Base-by-base conservation (phyloP, 2,113 vertebrate species). In the Cynocephalus volans region DNA sequence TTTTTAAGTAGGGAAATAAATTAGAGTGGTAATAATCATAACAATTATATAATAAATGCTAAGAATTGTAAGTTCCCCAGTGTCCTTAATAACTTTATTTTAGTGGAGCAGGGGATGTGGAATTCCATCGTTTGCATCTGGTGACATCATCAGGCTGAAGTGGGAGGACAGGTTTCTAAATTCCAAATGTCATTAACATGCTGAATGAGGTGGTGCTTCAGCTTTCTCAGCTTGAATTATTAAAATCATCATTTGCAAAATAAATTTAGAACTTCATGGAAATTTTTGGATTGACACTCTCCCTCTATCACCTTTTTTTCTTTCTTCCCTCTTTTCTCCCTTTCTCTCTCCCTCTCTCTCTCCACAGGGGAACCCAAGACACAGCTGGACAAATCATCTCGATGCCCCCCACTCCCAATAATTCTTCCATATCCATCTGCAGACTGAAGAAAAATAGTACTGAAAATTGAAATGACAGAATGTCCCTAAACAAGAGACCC, bases 1-100 rank as follows among this genome's bases (percentile, higher is more conserved):
- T 95, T 98, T 97, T 98, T 97, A 98, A 98, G 98, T 97, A 97
- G 97, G 96, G 98, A 98, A 98, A 98, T 98, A 98, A 98, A 98
- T 98, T 97, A 97, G 96, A 97, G 92, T 33, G 60, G 97, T 90
- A 93, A 98, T 98, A 97, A 98, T 97, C 97, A 96, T 97, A 94
- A 97, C 97, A 97, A 97, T 98, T 97, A 97, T 95, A 96, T 96
- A 97, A 97, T 97, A 97, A 96, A 97, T 72, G 91, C 93, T 97
- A 77, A 81, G 86, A 69, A 95, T 96, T 52, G 73, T 75, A 83
- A 77, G 95, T 62, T 86, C 96, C 95, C 97, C 93, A 58, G 93
- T 4, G 41, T 64, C 90, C 93, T 97, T 70, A 84, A 95, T 97
- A 84, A 90, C 54, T 87, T 94, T 67, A 60, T 94, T 96, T 97